These are phyloP conservation scores for Escarpia spicata DNA, from an alignment of 2,888 invertebrate species.

Conservation along the genomic window DNA sequence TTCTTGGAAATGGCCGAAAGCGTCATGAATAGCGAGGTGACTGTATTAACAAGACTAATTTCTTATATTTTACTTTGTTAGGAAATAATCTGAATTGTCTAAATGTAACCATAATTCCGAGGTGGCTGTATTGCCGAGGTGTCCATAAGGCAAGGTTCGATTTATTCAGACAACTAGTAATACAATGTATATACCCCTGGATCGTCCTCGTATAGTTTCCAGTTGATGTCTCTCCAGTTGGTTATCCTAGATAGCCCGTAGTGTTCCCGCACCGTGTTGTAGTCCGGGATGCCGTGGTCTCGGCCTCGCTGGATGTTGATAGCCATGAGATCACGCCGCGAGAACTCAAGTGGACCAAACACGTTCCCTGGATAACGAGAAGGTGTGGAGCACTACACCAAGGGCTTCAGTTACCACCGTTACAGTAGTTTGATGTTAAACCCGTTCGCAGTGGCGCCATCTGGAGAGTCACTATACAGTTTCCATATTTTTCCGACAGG, in stretches of 20 bases:
- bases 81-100: too few species aligned
- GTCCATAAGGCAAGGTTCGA: not conserved
- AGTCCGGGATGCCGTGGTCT: conserved; percentile 72
- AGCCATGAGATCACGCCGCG: conserved; percentile 72
- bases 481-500: too few species aligned
- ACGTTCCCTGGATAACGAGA: conserved; percentile 61
- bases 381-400: not conserved
- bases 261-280: conserved; percentile 69
- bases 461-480: too few species aligned
- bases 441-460: too few species aligned
- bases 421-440: not conserved
- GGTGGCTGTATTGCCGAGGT: too few species aligned
- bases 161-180: not conserved
- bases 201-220: not conserved
- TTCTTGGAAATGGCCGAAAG: too few species aligned
- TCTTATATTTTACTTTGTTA: too few species aligned
- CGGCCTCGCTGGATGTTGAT: conserved; percentile 71
- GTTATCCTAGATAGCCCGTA: conserved; percentile 59
- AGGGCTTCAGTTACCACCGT: not conserved
- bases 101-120: too few species aligned
- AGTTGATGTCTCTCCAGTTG: conserved; percentile 42
- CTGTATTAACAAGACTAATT: too few species aligned
- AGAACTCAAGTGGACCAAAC: conserved; percentile 72
- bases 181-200: conserved; percentile 17
- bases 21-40: too few species aligned